A percentile compares a stretch with the other conserved stretches of the same genome.
Conservation (phyloP, 2,888 invertebrate species). For the Mythimna albipuncta region DNA sequence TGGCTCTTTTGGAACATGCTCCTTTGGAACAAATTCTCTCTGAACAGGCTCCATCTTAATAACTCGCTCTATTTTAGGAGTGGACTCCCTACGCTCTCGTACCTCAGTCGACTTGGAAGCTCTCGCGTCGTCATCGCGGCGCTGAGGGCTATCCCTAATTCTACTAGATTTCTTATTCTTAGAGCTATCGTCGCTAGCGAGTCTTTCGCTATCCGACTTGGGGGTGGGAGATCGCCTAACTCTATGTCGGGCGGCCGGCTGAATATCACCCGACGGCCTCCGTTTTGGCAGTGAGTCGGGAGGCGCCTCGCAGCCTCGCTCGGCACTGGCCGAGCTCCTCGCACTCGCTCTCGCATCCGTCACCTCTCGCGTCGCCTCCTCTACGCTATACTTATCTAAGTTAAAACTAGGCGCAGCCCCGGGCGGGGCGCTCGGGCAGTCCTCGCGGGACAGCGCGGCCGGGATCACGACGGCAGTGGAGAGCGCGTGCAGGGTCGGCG, state of each 20-base stretch:
- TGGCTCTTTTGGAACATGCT: conserved; percentile 27
- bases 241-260: conserved; percentile 77
- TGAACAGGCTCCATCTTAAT: conserved; percentile 48
- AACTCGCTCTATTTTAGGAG: conserved; percentile 44
- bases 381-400: conserved; percentile 64
- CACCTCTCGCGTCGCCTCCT: conserved; percentile 66
- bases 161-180: conserved; percentile 69
- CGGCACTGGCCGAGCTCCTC: conserved; percentile 66
- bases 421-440: not conserved
- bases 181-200: conserved; percentile 76
- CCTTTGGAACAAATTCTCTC: conserved; percentile 26
- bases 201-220: conserved; percentile 72
- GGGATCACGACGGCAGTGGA: conserved; percentile 43
- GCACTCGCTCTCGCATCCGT: conserved; percentile 65
- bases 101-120: conserved; percentile 38
- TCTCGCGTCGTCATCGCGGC: conserved; percentile 44
- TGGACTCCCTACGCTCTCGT: conserved; percentile 44
- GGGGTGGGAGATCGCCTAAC: conserved; percentile 84
- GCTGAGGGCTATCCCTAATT: conserved; percentile 52
- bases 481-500: conserved; percentile 63
- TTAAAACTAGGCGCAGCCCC: conserved; percentile 47
- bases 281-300: conserved; percentile 80
- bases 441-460: conserved; percentile 44
- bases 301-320: conserved; percentile 68
- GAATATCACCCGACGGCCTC: conserved; percentile 79